Evolutionary conservation across 2,888 invertebrate species (phyloP).

Genomic region (Dioctria linearis): DNA sequence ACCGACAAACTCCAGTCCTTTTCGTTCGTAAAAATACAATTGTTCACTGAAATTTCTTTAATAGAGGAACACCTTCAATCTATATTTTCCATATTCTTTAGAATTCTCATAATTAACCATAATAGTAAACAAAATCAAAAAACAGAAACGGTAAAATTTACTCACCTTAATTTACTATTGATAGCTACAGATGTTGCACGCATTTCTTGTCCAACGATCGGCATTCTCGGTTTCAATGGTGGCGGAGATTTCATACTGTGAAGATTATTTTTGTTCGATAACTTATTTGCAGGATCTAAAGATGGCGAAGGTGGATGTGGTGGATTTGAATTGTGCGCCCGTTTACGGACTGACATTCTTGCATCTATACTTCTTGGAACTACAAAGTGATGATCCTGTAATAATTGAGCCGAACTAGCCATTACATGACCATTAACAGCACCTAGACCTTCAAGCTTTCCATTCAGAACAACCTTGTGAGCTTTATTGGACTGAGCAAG

Average conservation of each 20-base stretch:
- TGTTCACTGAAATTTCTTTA: not conserved
- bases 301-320: conserved; percentile 51
- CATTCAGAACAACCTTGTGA: conserved; percentile 66
- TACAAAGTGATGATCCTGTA: conserved; percentile 21
- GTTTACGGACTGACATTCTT: conserved; percentile 65
- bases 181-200: conserved; percentile 55
- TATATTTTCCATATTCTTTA: too few relatives aligned
- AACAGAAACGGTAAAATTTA: conserved; percentile 12
- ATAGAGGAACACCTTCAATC: not conserved
- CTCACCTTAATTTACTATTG: conserved; percentile 66
- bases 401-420: not conserved
- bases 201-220: conserved; percentile 61
- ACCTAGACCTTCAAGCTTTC: conserved; percentile 59
- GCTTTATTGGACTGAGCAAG: conserved; percentile 63
- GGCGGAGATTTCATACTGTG: conserved; percentile 63
- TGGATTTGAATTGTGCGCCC: conserved; percentile 66
- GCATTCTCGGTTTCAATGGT: conserved; percentile 68
- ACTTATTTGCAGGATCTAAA: conserved; percentile 9
- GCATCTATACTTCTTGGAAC: conserved; percentile 58
- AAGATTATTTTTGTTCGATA: conserved; percentile 29
- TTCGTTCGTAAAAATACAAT: not conserved
- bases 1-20: not conserved
- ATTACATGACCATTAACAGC: conserved; percentile 56
- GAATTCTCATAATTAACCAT: not conserved
- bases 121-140: not conserved